Conservation (phyloP, 2,113 vertebrate genomes). For the Lichenostomus cassidix region DNA sequence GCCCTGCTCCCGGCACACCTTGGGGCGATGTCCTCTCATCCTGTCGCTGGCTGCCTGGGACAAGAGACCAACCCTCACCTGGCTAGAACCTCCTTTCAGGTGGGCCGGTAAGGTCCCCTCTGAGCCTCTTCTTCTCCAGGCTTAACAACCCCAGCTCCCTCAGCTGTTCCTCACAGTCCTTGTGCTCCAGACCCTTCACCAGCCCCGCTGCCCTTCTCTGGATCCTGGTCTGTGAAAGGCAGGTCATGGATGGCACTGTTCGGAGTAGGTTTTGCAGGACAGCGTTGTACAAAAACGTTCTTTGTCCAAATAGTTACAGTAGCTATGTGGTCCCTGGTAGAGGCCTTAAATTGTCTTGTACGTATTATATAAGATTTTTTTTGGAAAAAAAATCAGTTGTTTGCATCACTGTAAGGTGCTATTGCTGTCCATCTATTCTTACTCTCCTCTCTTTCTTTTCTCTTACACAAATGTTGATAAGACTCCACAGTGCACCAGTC, state of each 20-base stretch:
- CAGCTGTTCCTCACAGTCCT: rapidly evolving
- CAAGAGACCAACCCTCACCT: neutral
- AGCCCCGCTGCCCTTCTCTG: neutral
- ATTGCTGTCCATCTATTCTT: neutral
- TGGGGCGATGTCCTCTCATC: neutral
- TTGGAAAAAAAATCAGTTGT: neutral
- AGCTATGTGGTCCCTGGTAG: neutral
- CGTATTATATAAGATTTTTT: neutral
- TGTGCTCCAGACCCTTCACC: neutral
- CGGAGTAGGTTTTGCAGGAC: neutral
- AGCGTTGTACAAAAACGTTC: neutral
- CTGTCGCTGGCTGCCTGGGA: neutral
- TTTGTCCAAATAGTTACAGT: neutral
- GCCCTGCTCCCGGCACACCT: neutral
- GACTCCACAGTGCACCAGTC: neutral
- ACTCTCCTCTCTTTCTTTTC: neutral
- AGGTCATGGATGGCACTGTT: rapidly evolving
- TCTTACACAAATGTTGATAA: rapidly evolving
- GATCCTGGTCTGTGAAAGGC: neutral
- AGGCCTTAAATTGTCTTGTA: neutral
- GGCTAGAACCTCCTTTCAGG: no score
- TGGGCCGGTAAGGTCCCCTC: no score
- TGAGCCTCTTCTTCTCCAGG: neutral
- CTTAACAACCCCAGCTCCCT: neutral
- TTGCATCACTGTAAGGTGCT: neutral